phyloP scores from a whole-genome alignment of 2,888 invertebrate species.

The Pristionchus maxplancki region DNA sequence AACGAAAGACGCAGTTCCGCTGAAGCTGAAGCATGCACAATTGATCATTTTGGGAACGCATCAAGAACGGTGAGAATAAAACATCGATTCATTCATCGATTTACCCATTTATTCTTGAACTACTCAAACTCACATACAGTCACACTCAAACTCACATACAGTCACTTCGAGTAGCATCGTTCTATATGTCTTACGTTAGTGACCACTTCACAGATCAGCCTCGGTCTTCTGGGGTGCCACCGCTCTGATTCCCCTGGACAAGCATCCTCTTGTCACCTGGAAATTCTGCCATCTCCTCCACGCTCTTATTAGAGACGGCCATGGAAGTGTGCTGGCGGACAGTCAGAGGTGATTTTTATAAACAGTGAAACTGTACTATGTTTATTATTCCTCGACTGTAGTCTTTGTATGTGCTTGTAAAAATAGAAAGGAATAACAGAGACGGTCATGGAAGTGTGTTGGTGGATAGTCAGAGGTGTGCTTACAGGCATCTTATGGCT shows the following conservation, averaged over 20 bases:
- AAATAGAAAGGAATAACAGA: no score
- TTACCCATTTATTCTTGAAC: neutral
- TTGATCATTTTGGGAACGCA: slow-evolving; percentile 80
- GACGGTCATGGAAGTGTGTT: no score
- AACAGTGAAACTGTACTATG: no score
- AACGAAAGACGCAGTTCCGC: slow-evolving; percentile 91
- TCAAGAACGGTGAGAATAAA: slow-evolving; percentile 65
- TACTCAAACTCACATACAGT: no score
- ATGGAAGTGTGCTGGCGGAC: slow-evolving; percentile 80
- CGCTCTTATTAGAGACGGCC: slow-evolving; percentile 94
- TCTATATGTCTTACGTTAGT: no score
- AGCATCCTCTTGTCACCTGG: slow-evolving; percentile 96
- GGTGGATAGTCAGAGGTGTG: no score
- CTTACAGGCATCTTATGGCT: no score
- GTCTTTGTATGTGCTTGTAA: no score
- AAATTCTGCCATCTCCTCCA: slow-evolving; percentile 98
- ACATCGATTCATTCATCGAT: neutral
- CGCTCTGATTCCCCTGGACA: slow-evolving; percentile 87
- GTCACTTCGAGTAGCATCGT: no score
- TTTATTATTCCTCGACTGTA: no score
- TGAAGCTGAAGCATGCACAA: slow-evolving; percentile 98
- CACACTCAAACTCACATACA: no score
- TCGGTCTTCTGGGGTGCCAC: slow-evolving; percentile 90
- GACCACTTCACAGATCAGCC: slow-evolving; percentile 79
- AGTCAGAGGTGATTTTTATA: slow-evolving; percentile 56